Percentiles rank a stretch among this genome's conserved stretches.
These are phyloP conservation scores for Andrena marginata DNA, from an alignment of 2,888 invertebrate genomes.

Conservation along the genomic window DNA sequence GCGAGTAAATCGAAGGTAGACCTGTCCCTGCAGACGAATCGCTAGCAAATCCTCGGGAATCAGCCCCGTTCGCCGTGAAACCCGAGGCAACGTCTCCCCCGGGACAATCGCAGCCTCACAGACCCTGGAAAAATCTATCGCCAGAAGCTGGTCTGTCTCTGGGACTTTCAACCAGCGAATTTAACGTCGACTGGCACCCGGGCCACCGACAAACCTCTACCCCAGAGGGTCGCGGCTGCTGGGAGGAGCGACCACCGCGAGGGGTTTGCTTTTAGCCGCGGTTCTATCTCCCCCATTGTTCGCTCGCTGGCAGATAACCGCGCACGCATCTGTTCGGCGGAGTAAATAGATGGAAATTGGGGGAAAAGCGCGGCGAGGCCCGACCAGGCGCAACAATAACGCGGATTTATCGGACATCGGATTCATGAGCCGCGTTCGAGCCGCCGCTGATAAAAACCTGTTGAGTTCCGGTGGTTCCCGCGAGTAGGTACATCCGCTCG, in stretches of 20 bases:
- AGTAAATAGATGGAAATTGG: slow-evolving; percentile 12
- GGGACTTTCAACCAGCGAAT: slow-evolving; percentile 12
- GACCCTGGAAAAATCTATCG: not conserved
- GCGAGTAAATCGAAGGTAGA: not conserved
- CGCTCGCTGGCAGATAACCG: slow-evolving; percentile 18
- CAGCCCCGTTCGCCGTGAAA: not conserved
- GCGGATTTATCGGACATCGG: slow-evolving; percentile 34
- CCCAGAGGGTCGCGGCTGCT: not conserved
- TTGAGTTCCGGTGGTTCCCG: slow-evolving; percentile 49
- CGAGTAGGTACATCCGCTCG: slow-evolving; percentile 7
- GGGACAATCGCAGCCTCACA: not conserved
- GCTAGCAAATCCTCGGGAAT: not conserved
- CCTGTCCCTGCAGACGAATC: not conserved
- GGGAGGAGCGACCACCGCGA: not conserved
- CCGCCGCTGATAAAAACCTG: slow-evolving; percentile 62
- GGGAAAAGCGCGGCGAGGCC: not conserved
- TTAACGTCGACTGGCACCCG: slow-evolving; percentile 2
- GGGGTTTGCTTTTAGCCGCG: slow-evolving; percentile 32
- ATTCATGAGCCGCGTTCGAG: slow-evolving; percentile 45
- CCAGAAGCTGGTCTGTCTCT: slow-evolving; percentile 3
- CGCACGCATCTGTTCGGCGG: slow-evolving; percentile 12
- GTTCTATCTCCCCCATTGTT: slow-evolving; percentile 38
- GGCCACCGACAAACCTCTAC: slow-evolving; percentile 18
- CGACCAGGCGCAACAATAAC: slow-evolving; percentile 15
- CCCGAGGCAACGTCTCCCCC: not conserved